Conservation (phyloP, 2,113 vertebrate species). For the Zapornia atra region DNA sequence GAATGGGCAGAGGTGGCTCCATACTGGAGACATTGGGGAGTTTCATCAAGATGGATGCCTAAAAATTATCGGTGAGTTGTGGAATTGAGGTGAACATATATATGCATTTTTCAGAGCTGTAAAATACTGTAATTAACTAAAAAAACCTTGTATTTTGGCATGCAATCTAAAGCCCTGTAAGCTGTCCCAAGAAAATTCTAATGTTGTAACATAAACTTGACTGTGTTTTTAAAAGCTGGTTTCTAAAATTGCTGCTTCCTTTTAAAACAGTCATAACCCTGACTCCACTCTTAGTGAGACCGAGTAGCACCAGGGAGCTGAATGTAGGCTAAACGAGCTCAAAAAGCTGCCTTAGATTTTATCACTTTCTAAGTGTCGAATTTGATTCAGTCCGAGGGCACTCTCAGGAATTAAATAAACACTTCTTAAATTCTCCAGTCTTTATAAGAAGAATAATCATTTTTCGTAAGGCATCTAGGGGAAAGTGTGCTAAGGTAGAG, state of each 20-base stretch:
- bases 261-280: not conserved
- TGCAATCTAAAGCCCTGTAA: not conserved
- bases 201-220: not conserved
- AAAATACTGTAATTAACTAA: not conserved
- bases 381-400: not conserved
- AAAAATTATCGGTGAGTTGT: conserved; percentile 91
- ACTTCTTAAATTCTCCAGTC: not conserved
- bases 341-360: not conserved
- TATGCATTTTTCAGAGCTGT: not conserved
- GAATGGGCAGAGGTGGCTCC: conserved; percentile 93
- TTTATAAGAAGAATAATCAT: not conserved
- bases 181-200: not conserved
- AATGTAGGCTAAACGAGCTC: not conserved
- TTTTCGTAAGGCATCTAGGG: not conserved
- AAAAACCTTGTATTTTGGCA: accelerated
- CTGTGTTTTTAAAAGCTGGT: not conserved
- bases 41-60: conserved; percentile 92
- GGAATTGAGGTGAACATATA: not conserved
- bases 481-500: not conserved
- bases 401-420: not conserved
- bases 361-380: not conserved
- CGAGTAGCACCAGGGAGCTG: not conserved
- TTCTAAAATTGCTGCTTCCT: not conserved
- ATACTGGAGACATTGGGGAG: conserved; percentile 94
- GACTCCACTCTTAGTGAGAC: not conserved